phyloP scores from a whole-genome alignment of 2,113 vertebrate genomes.

The Entelurus aequoreus region DNA sequence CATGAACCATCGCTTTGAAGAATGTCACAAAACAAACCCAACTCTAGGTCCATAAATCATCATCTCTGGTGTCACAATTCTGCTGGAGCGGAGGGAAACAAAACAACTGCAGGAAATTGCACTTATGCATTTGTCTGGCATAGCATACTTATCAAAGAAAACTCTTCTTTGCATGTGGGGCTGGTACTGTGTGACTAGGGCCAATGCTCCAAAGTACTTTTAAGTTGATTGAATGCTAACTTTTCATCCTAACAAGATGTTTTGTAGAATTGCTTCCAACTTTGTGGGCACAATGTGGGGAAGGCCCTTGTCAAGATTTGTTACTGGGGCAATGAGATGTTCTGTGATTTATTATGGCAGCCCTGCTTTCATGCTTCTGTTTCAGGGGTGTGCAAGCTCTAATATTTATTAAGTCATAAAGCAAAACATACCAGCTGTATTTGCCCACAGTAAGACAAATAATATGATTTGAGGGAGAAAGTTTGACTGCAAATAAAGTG shows the following conservation, averaged over 20 bases:
- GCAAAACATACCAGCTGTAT: neutral
- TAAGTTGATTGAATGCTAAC: too few species aligned
- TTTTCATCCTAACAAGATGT: neutral
- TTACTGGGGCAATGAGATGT: neutral
- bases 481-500: neutral
- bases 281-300: too few species aligned
- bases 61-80: neutral
- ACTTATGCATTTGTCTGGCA: neutral
- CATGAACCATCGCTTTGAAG: neutral
- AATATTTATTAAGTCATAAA: conserved; percentile 2
- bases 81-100: neutral
- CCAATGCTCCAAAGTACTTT: too few species aligned
- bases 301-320: too few species aligned
- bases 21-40: neutral
- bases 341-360: conserved; percentile 3
- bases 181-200: neutral
- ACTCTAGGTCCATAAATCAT: neutral
- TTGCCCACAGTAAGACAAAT: neutral
- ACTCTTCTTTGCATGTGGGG: neutral
- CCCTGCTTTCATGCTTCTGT: neutral
- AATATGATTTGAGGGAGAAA: neutral
- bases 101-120: neutral
- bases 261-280: neutral
- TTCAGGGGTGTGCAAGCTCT: neutral
- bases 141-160: neutral